Evolutionary conservation across 2,888 invertebrate genomes (phyloP), one percentile per base, ranked within the genome.

Genomic region (Geophilus truncorum): DNA sequence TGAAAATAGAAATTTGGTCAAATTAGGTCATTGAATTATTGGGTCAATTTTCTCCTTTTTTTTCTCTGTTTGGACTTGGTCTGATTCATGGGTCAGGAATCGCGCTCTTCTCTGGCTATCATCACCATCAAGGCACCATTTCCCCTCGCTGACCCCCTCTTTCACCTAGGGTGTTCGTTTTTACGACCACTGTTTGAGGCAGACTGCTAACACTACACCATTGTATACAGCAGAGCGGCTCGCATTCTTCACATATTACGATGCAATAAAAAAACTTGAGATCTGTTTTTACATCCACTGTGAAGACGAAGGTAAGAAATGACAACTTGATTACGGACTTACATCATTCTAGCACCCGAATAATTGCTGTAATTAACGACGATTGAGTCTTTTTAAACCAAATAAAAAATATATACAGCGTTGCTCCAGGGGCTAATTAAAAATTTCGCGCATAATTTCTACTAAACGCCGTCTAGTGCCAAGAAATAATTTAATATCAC

Each of bases 91-190:
- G 70, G 25, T 70, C 70, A 70, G 28, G 25, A 70, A 70, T 51
- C 51, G 32, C 45, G 28, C 25, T 70, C 70, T 7, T 25, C 70
- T 70, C 10, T 28, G 5, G 28, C 70, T n/a, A 23, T 70, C 70
- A 70, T 70, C 70, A 28, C 70, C 70, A 70, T 70, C 70, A 70
- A 28, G 28, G 70, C 70, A 25, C 23, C 70, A 70, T 70, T 70
- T 70, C 70, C 70, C 25, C 70, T 70, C 70, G 0, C 28, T 25
- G 70, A 70, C 70, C 70, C 25, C 70, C 70, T 12, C 70, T 23
- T 28, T 28, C 23, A 70, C 70, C 70, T 70, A 70, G 70, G 70
- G 70, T 23, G 25, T 28, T n/a, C 70, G 25, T 15, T 70, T 70
- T 70, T 70, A 70, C 28, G 70, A 28, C 70, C 70, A 28, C 28